Base-by-base conservation (phyloP, 2,888 invertebrate genomes). In the Zhuqinia jingwanae region DNA sequence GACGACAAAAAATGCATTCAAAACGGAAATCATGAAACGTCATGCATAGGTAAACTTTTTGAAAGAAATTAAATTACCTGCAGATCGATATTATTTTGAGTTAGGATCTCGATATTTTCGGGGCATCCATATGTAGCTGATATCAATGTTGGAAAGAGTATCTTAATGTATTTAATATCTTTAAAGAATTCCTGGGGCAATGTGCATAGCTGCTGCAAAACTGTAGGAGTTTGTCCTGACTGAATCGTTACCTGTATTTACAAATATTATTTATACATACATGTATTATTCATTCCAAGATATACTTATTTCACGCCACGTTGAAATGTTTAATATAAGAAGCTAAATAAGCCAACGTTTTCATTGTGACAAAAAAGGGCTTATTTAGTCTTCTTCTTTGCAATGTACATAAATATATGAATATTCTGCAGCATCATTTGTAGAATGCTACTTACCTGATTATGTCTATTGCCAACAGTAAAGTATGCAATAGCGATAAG, bases 161-260 rank as follows among this genome's bases (percentile, higher is more conserved):
- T 94, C 88, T 94, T 94, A 84, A 95, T 95, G 89, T 97, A 94
- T 1, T 93, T 92, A 36, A 95, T 94, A 84, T 96, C 96, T 68
- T 96, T 96, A 92, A 97, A 96, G 94, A 97, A 97, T 91, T 96
- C 95, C 91, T 97, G 96, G 0, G 97, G 97, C 90, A 97, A 93
- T 50, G 92, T 95, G 93, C 97, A 97, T 63, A 98, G 93, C 91
- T 96, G 97, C 92, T 96, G 97, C 25, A 97, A 94, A 68, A 96
- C 96, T 53, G 96, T 96, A 0, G 96, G 96, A 22, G 95, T 94
- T 91, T 95, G 95, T 2, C 96, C 96, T 56, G 95, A 95, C 91
- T 96, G 95, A 85, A 96, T 93, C 86, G 95, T 93, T 93, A 94
- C 94, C 96, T 96, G 93, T 5, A 94, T 68, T 17, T 17, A 50